Evolutionary conservation across 2,797 vertebrate species (phyloP).

Genomic region (Neosilurus mollespiculum): DNA sequence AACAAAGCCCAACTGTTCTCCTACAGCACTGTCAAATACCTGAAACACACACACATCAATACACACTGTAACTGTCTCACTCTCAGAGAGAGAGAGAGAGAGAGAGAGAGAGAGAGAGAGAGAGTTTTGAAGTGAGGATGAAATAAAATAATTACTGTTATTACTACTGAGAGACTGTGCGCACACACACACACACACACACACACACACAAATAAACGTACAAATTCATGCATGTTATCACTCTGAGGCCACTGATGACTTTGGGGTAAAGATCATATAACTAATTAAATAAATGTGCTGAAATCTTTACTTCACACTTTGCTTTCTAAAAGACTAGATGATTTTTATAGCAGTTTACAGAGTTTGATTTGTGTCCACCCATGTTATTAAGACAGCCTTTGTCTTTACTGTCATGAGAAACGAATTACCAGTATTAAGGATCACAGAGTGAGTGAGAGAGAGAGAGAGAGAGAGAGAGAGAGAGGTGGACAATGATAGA

Average conservation of each 20-base stretch:
- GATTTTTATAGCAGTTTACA: no score
- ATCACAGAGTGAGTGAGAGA: neutral
- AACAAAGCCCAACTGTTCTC: constrained; percentile 68
- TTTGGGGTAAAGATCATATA: neutral
- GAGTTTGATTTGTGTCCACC: neutral
- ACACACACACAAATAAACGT: neutral
- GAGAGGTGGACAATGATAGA: no score
- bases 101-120: constrained; percentile 21
- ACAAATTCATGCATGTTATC: constrained; percentile 25
- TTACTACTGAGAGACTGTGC: constrained; percentile 8
- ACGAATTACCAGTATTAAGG: neutral
- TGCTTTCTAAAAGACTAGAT: no score
- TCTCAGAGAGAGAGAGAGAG: constrained; percentile 4
- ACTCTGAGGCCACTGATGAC: constrained; percentile 14
- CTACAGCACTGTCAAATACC: constrained; percentile 84
- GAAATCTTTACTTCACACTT: no score
- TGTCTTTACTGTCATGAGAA: neutral
- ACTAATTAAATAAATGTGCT: neutral
- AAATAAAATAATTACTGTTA: constrained; percentile 47
- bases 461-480: neutral
- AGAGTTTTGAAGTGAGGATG: constrained; percentile 66
- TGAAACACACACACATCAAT: constrained; percentile 61
- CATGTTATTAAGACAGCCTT: neutral
- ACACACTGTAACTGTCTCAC: constrained; percentile 34
- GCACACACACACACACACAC: neutral